phyloP scores from a whole-genome alignment of 2,888 invertebrate species.

The Herminia tarsipennalis region DNA sequence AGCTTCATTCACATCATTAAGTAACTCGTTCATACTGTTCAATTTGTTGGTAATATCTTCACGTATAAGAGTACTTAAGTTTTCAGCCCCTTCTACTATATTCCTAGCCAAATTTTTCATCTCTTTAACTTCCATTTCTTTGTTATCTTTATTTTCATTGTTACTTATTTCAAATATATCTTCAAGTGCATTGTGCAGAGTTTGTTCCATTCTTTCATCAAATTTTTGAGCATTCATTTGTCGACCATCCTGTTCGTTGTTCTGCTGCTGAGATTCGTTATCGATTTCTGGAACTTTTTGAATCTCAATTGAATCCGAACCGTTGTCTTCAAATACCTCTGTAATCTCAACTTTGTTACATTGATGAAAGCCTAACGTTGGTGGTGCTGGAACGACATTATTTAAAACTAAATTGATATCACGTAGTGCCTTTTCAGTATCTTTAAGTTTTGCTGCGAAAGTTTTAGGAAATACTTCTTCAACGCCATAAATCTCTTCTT shows the following conservation, averaged over 20 bases:
- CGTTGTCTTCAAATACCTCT: not conserved
- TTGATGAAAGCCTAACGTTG: not conserved
- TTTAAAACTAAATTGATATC: conserved; percentile 63
- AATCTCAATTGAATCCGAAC: not conserved
- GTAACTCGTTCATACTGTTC: conserved; percentile 78
- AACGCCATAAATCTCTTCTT: conserved; percentile 36
- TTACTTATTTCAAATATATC: conserved; percentile 60
- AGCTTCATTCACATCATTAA: conserved; percentile 77
- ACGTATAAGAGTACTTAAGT: conserved; percentile 71
- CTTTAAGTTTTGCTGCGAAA: conserved; percentile 64
- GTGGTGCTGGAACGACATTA: conserved; percentile 20
- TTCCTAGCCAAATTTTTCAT: conserved; percentile 73
- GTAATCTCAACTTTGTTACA: not conserved
- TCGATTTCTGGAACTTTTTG: conserved; percentile 6
- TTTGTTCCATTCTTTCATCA: conserved; percentile 65
- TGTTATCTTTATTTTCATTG: conserved; percentile 59
- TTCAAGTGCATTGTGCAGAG: conserved; percentile 62
- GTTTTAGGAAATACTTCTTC: conserved; percentile 59
- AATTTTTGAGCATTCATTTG: conserved; percentile 42
- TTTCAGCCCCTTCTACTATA: conserved; percentile 78
- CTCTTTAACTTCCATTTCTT: conserved; percentile 69
- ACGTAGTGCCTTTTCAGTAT: conserved; percentile 64
- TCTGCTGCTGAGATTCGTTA: not conserved
- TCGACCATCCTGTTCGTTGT: conserved; percentile 3
- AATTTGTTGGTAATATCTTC: conserved; percentile 81